These are phyloP conservation scores for Squalus acanthias DNA, from an alignment of 2,797 vertebrate genomes.

Conservation along the genomic window DNA sequence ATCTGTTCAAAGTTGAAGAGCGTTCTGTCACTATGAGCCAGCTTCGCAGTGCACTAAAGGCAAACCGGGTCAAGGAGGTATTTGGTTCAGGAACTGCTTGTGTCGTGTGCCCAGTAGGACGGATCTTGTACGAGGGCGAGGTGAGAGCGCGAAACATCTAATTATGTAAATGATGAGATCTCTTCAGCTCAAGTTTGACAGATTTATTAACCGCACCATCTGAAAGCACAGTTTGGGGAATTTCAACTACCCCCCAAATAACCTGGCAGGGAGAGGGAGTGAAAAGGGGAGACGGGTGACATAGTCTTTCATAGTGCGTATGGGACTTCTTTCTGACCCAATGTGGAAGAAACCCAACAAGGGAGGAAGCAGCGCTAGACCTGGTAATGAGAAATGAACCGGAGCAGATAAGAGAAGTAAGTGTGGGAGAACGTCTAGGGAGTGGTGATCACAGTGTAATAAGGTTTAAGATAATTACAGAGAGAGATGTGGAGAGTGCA, in stretches of 20 bases:
- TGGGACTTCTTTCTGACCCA: not conserved
- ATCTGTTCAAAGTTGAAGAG: constrained; percentile 9
- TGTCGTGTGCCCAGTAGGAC: constrained; percentile 68
- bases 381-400: not conserved
- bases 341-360: not conserved
- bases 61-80: constrained; percentile 73
- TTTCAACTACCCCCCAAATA: not conserved
- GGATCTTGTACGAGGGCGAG: constrained; percentile 71
- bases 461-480: not conserved
- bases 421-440: not conserved
- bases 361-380: not conserved
- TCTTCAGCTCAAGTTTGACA: not conserved
- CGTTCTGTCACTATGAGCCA: constrained; percentile 70
- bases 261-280: not conserved
- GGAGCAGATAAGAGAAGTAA: not conserved
- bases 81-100: constrained; percentile 87
- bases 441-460: not conserved
- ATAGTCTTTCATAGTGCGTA: not conserved
- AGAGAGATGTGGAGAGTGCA: not conserved
- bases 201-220: not conserved
- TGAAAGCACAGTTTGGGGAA: not conserved
- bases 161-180: not conserved
- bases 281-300: not conserved
- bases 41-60: constrained; percentile 63
- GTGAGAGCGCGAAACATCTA: constrained; percentile 48